Evolutionary conservation across 2,113 vertebrate species (phyloP).

Genomic region (Nothocercus julius): DNA sequence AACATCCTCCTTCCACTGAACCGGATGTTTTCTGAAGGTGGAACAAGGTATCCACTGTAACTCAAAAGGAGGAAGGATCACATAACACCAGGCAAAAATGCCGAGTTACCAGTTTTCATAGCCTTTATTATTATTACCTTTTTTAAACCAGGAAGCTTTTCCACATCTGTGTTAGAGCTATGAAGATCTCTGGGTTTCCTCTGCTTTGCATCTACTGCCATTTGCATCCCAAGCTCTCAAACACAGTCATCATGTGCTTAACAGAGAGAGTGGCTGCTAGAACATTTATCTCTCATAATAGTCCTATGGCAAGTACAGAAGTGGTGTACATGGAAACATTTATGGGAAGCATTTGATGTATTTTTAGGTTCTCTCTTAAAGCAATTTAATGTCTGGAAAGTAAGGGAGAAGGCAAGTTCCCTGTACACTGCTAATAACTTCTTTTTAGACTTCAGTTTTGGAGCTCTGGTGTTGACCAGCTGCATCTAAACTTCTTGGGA

Average conservation of each 20-base stretch:
- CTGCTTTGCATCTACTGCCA: constrained; percentile 1
- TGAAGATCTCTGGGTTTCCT: constrained; percentile 17
- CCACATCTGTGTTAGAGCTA: background rate
- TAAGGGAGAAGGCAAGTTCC: background rate
- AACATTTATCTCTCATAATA: background rate
- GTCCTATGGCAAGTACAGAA: background rate
- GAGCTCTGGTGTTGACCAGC: background rate
- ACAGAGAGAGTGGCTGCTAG: background rate
- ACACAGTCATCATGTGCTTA: background rate
- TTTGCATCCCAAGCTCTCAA: background rate
- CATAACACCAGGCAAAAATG: constrained; percentile 25
- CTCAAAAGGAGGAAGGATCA: constrained; percentile 66
- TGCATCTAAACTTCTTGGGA: background rate
- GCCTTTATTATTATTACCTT: background rate
- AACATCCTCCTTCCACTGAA: constrained; percentile 54
- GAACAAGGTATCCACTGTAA: constrained; percentile 67
- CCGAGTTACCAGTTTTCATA: constrained; percentile 35
- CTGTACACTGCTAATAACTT: background rate
- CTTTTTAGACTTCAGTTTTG: background rate
- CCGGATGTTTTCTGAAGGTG: constrained; percentile 59
- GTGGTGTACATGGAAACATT: constrained; percentile 15
- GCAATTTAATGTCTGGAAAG: background rate
- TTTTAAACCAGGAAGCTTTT: constrained; percentile 42
- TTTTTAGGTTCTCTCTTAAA: constrained; percentile 49
- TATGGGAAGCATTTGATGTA: constrained; percentile 30